These are phyloP conservation scores for Lepidurus arcticus DNA, from an alignment of 1,140 invertebrate genomes.

Conservation along the genomic window DNA sequence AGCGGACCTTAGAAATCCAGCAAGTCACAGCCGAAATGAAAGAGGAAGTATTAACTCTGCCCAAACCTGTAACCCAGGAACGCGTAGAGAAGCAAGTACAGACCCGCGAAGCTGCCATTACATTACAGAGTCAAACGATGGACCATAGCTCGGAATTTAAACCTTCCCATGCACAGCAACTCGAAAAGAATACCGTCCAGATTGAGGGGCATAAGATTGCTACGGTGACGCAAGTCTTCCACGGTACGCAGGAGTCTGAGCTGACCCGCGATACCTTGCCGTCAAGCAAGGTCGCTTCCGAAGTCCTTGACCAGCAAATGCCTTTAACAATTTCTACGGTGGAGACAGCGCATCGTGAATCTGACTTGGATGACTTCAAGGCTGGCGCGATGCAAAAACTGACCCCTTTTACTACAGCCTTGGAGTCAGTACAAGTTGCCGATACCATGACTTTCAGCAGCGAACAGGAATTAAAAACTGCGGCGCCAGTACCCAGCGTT, in stretches of 20 bases:
- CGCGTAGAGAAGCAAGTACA: not conserved
- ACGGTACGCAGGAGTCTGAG: slow-evolving; percentile 17
- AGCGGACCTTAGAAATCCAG: slow-evolving; percentile 25
- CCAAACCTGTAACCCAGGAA: not conserved
- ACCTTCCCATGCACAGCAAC: not conserved
- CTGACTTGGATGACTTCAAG: not conserved
- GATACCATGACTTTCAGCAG: not conserved
- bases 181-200: slow-evolving; percentile 8
- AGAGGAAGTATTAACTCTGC: not conserved
- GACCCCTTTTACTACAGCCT: not conserved
- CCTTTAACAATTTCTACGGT: not conserved
- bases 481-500: not conserved
- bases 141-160: slow-evolving; percentile 21
- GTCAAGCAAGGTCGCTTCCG: slow-evolving; percentile 4
- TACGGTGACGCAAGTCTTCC: slow-evolving; percentile 28
- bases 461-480: not conserved
- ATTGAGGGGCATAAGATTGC: slow-evolving; percentile 22
- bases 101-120: slow-evolving; percentile 26
- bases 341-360: not conserved
- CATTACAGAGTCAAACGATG: slow-evolving; percentile 16
- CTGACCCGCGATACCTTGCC: not conserved
- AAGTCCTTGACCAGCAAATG: not conserved
- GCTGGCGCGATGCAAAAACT: not conserved
- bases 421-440: not conserved
- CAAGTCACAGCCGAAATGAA: slow-evolving; percentile 24